phyloP scores from a whole-genome alignment of 2,797 vertebrate species.

The Syngnathus acus region DNA sequence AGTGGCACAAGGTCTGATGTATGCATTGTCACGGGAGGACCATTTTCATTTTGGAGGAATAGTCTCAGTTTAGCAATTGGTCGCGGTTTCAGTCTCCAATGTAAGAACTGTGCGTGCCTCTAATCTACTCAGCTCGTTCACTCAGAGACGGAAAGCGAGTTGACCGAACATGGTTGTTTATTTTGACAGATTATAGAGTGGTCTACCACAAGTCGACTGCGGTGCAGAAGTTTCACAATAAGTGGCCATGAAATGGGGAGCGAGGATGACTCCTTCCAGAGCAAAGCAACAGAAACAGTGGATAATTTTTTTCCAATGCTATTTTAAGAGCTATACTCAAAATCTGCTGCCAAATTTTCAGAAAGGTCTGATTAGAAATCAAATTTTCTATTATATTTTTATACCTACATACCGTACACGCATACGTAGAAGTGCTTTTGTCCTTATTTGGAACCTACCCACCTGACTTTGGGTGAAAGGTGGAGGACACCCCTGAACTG shows the following conservation, averaged over 20 bases:
- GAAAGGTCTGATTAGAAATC: not conserved
- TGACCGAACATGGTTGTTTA: slow-evolving; percentile 57
- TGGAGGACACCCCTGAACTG: not conserved
- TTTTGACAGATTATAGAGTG: slow-evolving; percentile 56
- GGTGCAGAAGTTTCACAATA: slow-evolving; percentile 33
- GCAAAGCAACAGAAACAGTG: slow-evolving; percentile 5
- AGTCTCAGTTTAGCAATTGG: slow-evolving; percentile 27
- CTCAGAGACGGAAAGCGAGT: slow-evolving; percentile 37
- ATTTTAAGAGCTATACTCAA: not conserved
- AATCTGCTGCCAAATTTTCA: not conserved
- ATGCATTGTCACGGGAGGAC: not conserved
- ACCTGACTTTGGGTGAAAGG: not conserved
- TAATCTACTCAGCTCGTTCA: slow-evolving; percentile 49
- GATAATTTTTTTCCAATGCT: not conserved
- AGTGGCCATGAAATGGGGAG: slow-evolving; percentile 14
- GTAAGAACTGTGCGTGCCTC: slow-evolving; percentile 26
- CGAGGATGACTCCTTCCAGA: slow-evolving; percentile 22
- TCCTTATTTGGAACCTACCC: not conserved
- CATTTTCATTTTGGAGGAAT: slow-evolving; percentile 4
- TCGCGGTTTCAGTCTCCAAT: slow-evolving; percentile 34
- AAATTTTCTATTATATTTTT: too few species aligned
- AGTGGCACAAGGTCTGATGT: not conserved
- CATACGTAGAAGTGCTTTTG: too few species aligned
- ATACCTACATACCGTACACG: too few species aligned
- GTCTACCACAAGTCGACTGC: slow-evolving; percentile 35